These are phyloP conservation scores for Anisognathus igniventris DNA, from an alignment of 2,797 vertebrate species.

Conservation along the genomic window DNA sequence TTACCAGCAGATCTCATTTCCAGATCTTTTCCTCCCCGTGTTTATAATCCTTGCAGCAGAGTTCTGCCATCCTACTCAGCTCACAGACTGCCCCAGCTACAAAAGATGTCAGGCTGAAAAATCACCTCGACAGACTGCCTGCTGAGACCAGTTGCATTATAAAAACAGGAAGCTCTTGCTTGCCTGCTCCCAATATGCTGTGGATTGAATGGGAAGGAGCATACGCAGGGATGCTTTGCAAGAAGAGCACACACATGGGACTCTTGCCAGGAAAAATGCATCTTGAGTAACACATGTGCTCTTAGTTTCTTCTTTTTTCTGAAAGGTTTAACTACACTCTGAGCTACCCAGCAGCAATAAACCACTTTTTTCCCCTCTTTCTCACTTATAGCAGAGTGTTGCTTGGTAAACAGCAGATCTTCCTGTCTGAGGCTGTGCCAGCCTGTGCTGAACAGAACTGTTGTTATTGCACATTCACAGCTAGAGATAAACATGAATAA, in stretches of 20 bases:
- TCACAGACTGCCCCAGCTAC: not conserved
- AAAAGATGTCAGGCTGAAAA: slow-evolving; percentile 20
- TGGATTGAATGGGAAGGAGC: not conserved
- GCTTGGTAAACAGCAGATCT: slow-evolving; percentile 56
- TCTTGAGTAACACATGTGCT: slow-evolving; percentile 22
- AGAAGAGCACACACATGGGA: not conserved
- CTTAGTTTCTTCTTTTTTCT: not conserved
- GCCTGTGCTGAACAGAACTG: slow-evolving; percentile 66
- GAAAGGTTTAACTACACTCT: slow-evolving; percentile 19
- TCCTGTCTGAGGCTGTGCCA: slow-evolving; percentile 62
- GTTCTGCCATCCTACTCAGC: not conserved
- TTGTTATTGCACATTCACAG: slow-evolving; percentile 65
- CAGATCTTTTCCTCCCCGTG: not conserved
- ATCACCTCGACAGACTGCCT: slow-evolving; percentile 9
- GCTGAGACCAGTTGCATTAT: not conserved
- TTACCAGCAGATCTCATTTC: not conserved
- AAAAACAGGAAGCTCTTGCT: slow-evolving; percentile 13
- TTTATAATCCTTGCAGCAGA: not conserved
- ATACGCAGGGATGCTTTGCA: not conserved
- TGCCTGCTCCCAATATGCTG: not conserved
- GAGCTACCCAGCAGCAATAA: slow-evolving; percentile 20
- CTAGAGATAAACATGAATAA: slow-evolving; percentile 63
- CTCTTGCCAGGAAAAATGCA: slow-evolving; percentile 26
- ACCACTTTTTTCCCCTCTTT: not conserved
- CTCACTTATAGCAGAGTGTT: slow-evolving; percentile 54